These are phyloP conservation scores for Sphaerophoria rueppellii DNA, from an alignment of 2,888 invertebrate species.

Conservation along the genomic window DNA sequence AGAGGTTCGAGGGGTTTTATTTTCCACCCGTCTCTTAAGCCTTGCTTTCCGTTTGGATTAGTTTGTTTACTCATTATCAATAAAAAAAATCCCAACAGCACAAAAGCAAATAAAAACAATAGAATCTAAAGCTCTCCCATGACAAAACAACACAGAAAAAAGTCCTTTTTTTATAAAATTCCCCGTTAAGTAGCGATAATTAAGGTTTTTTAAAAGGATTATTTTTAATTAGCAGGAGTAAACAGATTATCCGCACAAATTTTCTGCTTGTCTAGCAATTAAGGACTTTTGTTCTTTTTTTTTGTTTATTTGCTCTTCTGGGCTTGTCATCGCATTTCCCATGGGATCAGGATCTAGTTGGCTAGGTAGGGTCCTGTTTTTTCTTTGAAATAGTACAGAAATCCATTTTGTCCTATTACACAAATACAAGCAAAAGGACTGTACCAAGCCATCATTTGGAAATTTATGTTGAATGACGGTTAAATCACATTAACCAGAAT, in stretches of 20 bases:
- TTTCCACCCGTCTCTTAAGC: too few species aligned
- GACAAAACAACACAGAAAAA: background rate
- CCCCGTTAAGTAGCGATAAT: slow-evolving; percentile 58
- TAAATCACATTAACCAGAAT: background rate
- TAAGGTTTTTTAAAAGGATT: slow-evolving; percentile 58
- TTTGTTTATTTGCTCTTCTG: slow-evolving; percentile 12
- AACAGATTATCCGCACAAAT: slow-evolving; percentile 57
- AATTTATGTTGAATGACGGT: slow-evolving; percentile 13
- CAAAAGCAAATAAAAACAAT: background rate
- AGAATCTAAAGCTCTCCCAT: background rate
- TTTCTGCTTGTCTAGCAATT: slow-evolving; percentile 52
- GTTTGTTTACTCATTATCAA: too few species aligned
- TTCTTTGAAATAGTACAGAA: too few species aligned
- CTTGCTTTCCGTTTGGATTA: too few species aligned
- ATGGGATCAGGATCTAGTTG: background rate
- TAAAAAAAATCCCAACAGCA: too few species aligned
- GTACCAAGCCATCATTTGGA: background rate
- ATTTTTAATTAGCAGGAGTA: slow-evolving; percentile 64
- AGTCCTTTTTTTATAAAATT: slow-evolving; percentile 21
- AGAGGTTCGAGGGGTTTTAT: too few species aligned
- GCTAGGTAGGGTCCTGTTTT: background rate
- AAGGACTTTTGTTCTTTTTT: slow-evolving; percentile 29
- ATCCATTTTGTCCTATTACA: background rate
- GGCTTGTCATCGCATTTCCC: slow-evolving; percentile 17
- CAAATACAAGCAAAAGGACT: background rate